A percentile compares a stretch with the other conserved stretches of the same genome.
These are phyloP conservation scores for Sitta europaea DNA, from an alignment of 2,113 vertebrate genomes.

Conservation along the genomic window DNA sequence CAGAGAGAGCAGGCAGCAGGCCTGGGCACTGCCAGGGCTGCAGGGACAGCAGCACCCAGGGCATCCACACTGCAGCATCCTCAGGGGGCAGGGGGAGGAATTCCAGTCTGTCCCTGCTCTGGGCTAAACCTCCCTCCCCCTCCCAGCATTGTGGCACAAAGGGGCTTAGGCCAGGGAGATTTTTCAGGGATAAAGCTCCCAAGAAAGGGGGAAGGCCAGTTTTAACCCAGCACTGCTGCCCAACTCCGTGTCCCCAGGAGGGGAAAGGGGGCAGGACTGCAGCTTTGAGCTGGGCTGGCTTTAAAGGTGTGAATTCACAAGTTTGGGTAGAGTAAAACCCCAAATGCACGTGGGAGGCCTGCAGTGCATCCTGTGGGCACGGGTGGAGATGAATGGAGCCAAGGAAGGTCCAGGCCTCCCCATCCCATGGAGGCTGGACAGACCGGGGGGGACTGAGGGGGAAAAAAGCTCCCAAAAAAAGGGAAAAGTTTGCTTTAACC, in stretches of 20 bases:
- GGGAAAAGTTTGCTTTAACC: background rate
- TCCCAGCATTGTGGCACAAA: background rate
- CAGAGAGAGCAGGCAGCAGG: background rate
- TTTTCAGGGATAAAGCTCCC: background rate
- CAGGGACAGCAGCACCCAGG: background rate
- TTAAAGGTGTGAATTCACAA: background rate
- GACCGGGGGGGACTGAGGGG: background rate
- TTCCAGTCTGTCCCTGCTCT: background rate
- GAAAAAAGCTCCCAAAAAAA: background rate
- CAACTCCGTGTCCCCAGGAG: background rate
- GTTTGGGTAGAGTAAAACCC: rapidly evolving
- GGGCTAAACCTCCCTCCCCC: background rate
- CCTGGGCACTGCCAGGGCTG: background rate
- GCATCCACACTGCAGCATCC: rapidly evolving
- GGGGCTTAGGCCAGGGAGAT: background rate
- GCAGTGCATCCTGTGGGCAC: background rate
- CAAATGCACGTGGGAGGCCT: rapidly evolving
- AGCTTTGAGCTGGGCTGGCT: background rate
- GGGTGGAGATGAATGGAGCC: background rate
- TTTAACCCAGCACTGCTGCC: background rate
- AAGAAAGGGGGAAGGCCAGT: background rate
- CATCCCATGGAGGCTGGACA: background rate
- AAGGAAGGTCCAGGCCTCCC: background rate
- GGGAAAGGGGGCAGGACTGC: background rate
- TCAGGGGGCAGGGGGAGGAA: background rate